phyloP scores from a whole-genome alignment of 2,113 vertebrate genomes.

The Hypocryptadius cinnamomeus region DNA sequence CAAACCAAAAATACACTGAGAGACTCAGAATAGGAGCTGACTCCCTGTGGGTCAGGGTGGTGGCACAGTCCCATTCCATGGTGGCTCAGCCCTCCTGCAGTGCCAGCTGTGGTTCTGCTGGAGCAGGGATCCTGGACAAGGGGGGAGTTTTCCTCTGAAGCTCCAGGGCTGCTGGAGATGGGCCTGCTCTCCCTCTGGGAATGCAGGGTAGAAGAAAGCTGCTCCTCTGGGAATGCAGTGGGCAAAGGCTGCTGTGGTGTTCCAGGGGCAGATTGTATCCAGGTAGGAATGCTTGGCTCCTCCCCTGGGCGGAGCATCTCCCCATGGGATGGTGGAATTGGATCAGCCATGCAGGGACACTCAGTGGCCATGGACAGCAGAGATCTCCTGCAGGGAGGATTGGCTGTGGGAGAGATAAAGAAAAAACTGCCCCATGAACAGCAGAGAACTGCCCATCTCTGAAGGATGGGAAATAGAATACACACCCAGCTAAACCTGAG shows the following conservation, averaged over 20 bases:
- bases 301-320: not conserved
- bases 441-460: not conserved
- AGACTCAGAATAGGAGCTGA: fast-evolving
- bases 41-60: not conserved
- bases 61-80: not conserved
- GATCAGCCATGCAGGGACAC: not conserved
- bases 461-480: not conserved
- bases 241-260: not conserved
- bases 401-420: not conserved
- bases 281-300: not conserved
- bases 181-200: too few relatives aligned
- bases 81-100: not conserved
- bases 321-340: not conserved
- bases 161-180: not conserved
- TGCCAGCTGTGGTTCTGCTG: not conserved
- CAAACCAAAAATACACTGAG: not conserved
- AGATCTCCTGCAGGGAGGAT: too few relatives aligned
- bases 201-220: too few relatives aligned
- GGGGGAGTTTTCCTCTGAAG: not conserved
- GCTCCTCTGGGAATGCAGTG: not conserved
- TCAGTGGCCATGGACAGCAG: not conserved
- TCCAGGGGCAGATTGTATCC: not conserved
- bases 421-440: not conserved
- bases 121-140: not conserved
- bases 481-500: not conserved